Evolutionary conservation across 2,888 invertebrate species (phyloP).

Genomic region (Caenorhabditis sp.): DNA sequence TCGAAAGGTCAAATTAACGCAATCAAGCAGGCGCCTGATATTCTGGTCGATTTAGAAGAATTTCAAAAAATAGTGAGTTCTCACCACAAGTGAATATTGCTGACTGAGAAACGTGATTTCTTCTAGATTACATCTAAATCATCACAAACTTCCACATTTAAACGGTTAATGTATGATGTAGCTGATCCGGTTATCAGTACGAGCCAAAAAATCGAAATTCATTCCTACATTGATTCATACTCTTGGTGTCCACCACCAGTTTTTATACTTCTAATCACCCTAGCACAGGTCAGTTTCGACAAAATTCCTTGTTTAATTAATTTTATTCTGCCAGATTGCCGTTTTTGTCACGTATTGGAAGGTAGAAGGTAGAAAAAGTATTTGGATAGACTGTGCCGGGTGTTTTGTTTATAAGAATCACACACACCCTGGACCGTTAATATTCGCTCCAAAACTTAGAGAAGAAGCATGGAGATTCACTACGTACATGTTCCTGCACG

Average conservation of each 20-base stretch:
- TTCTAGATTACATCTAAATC: conserved; percentile 57
- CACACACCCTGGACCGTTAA: conserved; percentile 81
- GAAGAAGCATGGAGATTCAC: conserved; percentile 93
- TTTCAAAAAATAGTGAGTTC: conserved; percentile 62
- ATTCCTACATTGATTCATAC: conserved; percentile 67
- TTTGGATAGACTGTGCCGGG: conserved; percentile 85
- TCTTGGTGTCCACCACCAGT: conserved; percentile 87
- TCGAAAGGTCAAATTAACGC: conserved; percentile 54
- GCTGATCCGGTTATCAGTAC: conserved; percentile 55
- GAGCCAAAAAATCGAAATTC: conserved; percentile 56
- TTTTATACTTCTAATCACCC: conserved; percentile 91
- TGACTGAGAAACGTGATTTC: not conserved
- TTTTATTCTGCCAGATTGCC: too few relatives aligned
- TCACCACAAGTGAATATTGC: not conserved
- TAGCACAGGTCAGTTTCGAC: conserved; percentile 83
- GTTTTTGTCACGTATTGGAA: conserved; percentile 82
- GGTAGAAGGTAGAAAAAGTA: conserved; percentile 41
- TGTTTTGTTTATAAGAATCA: conserved; percentile 81
- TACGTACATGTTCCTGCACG: conserved; percentile 84
- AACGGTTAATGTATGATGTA: conserved; percentile 55
- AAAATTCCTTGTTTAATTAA: too few relatives aligned
- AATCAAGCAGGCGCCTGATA: conserved; percentile 56
- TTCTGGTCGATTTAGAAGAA: conserved; percentile 57
- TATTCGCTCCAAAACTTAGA: conserved; percentile 90
- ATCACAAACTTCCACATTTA: conserved; percentile 55